Percentiles rank a stretch among this genome's conserved stretches.
phyloP scores from a whole-genome alignment of 2,888 invertebrate genomes.

The Cosmorhoe ocellata region DNA sequence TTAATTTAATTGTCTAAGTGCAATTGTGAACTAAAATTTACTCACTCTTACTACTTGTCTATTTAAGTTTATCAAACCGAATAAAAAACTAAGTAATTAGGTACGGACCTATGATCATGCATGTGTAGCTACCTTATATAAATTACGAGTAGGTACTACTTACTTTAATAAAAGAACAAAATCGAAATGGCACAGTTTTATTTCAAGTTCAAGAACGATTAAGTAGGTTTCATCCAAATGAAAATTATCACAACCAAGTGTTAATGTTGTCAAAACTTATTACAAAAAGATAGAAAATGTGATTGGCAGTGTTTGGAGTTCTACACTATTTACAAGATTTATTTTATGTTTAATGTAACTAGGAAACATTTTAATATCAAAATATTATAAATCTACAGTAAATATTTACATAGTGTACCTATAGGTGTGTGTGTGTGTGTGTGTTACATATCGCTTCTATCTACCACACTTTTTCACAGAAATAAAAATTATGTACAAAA shows the following conservation, averaged over 20 bases:
- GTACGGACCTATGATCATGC: no score
- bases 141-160: neutral
- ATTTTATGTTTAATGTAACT: slow-evolving; percentile 5
- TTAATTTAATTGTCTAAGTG: slow-evolving; percentile 21
- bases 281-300: slow-evolving; percentile 37
- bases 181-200: slow-evolving; percentile 73
- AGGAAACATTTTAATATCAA: slow-evolving; percentile 11
- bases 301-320: slow-evolving; percentile 49
- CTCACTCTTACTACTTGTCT: no score
- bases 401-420: slow-evolving; percentile 5
- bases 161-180: slow-evolving; percentile 30
- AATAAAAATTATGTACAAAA: no score
- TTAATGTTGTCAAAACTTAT: slow-evolving; percentile 49
- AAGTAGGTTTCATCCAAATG: slow-evolving; percentile 49
- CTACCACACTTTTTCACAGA: neutral
- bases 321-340: neutral
- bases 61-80: no score
- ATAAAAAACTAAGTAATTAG: no score
- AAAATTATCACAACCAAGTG: slow-evolving; percentile 72
- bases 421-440: no score
- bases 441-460: no score
- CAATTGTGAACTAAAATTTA: neutral
- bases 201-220: slow-evolving; percentile 49
- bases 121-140: no score
- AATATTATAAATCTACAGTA: slow-evolving; percentile 7